Evolutionary conservation across 2,797 vertebrate genomes (phyloP).

Genomic region (Aeoliscus strigatus): DNA sequence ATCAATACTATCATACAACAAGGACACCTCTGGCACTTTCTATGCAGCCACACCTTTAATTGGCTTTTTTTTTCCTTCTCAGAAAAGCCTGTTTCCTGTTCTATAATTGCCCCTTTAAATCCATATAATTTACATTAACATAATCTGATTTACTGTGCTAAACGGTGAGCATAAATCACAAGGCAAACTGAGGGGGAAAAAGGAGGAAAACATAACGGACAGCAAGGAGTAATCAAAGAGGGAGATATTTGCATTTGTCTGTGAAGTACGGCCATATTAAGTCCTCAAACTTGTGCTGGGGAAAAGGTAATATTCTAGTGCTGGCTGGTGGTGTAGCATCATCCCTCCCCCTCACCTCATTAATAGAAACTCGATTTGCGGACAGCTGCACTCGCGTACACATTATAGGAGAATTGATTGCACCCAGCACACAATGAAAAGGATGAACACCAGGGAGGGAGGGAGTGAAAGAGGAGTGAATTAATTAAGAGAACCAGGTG

Average conservation of each 20-base stretch:
- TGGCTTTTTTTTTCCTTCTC: conserved; percentile 13
- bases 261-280: conserved; percentile 41
- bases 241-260: conserved; percentile 18
- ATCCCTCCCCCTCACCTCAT: conserved; percentile 77
- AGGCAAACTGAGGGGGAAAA: conserved; percentile 1
- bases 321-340: conserved; percentile 66
- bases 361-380: conserved; percentile 86
- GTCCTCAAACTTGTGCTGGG: conserved; percentile 47
- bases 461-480: conserved; percentile 81
- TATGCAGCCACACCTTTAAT: conserved; percentile 46
- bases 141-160: background rate
- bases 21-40: conserved; percentile 38
- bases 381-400: conserved; percentile 84
- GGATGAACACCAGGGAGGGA: conserved; percentile 83
- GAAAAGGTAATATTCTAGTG: conserved; percentile 57
- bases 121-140: conserved; percentile 4
- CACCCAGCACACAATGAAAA: conserved; percentile 84
- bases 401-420: conserved; percentile 88
- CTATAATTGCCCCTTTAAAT: conserved; percentile 6
- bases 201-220: conserved; percentile 3
- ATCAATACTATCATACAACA: conserved; percentile 45
- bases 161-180: conserved; percentile 12
- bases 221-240: conserved; percentile 12
- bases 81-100: conserved; percentile 15
- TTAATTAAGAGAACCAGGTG: conserved; percentile 87